Evolutionary conservation across 2,888 invertebrate species (phyloP).

Genomic region (Drosophila monieri): DNA sequence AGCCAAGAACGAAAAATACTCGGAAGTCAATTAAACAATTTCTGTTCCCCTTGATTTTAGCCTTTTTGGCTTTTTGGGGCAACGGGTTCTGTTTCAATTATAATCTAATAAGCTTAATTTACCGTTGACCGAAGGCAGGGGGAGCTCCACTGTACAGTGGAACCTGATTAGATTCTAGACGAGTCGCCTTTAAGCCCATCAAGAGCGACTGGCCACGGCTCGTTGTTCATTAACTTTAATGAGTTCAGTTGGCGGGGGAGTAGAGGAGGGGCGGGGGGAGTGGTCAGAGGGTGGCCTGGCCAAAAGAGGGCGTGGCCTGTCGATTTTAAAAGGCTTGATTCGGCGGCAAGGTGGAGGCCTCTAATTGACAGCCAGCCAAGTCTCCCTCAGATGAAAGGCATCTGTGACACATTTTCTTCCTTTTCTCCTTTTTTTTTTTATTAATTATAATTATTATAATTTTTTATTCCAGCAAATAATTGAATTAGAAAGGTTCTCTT

Average conservation of each 20-base stretch:
- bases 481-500: slow-evolving; percentile 66
- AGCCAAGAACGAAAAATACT: neutral
- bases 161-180: slow-evolving; percentile 35
- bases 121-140: slow-evolving; percentile 1
- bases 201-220: slow-evolving; percentile 51
- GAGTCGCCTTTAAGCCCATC: slow-evolving; percentile 53
- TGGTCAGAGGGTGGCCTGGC: neutral
- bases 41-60: neutral
- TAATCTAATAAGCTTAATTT: slow-evolving; percentile 9
- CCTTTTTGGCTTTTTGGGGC: neutral
- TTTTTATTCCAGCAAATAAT: slow-evolving; percentile 47
- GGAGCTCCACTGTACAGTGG: neutral
- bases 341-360: slow-evolving; percentile 44
- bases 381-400: slow-evolving; percentile 35
- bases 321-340: slow-evolving; percentile 71
- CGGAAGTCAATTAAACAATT: slow-evolving; percentile 3
- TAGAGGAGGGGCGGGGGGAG: neutral
- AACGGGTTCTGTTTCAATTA: slow-evolving; percentile 9
- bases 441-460: neutral
- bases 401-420: slow-evolving; percentile 15
- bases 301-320: slow-evolving; percentile 9
- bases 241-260: slow-evolving; percentile 61
- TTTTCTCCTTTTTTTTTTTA: neutral
- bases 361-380: slow-evolving; percentile 40
- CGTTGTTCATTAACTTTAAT: slow-evolving; percentile 73